Percentiles rank a stretch among this genome's conserved stretches.
Evolutionary conservation across 2,113 vertebrate species (phyloP).

Genomic region (Catagonus wagneri): DNA sequence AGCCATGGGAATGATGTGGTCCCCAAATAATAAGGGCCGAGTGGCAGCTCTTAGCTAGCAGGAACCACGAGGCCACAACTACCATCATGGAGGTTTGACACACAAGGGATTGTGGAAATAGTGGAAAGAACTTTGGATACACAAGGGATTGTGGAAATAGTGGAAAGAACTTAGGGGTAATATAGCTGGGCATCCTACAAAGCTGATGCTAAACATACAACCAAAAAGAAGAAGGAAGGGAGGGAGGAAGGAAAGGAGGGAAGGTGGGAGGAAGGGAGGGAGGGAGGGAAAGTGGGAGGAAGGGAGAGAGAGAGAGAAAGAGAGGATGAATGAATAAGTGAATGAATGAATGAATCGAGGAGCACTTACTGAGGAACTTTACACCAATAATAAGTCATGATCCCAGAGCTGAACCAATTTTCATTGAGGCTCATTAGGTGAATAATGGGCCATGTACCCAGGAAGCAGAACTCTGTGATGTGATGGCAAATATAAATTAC

Average conservation of each 20-base stretch:
- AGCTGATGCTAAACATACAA: not conserved
- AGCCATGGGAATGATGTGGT: not conserved
- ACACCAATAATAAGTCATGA: not conserved
- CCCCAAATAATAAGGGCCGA: not conserved
- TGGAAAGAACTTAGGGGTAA: not conserved
- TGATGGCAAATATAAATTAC: not conserved
- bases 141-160: not conserved
- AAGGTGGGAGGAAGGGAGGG: rapidly evolving
- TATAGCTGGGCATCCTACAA: not conserved
- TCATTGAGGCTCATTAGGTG: not conserved
- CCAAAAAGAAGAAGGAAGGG: not conserved
- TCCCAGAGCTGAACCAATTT: not conserved
- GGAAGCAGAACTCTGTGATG: not conserved
- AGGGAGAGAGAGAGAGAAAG: not conserved
- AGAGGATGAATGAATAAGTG: not conserved
- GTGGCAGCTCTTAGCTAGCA: not conserved
- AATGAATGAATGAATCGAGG: not conserved
- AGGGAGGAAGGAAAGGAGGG: not conserved
- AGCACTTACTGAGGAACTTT: not conserved
- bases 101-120: not conserved
- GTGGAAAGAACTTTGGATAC: not conserved
- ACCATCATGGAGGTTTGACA: not conserved
- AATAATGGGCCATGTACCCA: not conserved
- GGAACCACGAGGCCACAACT: not conserved
- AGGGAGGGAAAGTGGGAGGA: not conserved